Evolutionary conservation across 2,113 vertebrate species (phyloP), one percentile per base, ranked within the genome.

Genomic region (Ondatra zibethicus): DNA sequence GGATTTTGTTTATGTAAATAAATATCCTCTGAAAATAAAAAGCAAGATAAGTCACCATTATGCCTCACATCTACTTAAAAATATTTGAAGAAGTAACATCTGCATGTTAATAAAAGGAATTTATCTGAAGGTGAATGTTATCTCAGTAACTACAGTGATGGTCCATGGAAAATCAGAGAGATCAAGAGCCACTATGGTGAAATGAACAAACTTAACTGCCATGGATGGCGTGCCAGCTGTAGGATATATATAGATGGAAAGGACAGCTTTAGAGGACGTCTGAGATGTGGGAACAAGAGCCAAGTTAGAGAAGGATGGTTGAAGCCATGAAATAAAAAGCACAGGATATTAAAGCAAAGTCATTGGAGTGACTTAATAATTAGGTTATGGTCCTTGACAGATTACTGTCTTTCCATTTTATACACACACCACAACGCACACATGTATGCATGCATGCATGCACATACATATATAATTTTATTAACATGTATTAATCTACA

Each of bases 121-220:
- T 92, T 91, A 93, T 92, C 19, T 65, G 63, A 97, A 97, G 93
- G 65, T 87, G 84, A 97, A 72, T 90, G 7, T 42, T 92, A 95
- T 81, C 77, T 95, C 36, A 91, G 70, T 88, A 96, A 88, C 50
- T 42, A 5, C 31, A 89, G 66, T 97, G 86, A 82, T 78, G 39
- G 77, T 94, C 70, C 81, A 90, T 61, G 66, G 45, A 13, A 70
- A 91, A 88, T 29, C 27, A 94, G 19, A 95, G 84, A 61, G 33
- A 94, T 61, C 63, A 84, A 91, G 75, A 93, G 58, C 23, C n/a
- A 61, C 78, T 87, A 6, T 23, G 8, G 78, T 66, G 63, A 94
- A 94, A 91, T 23, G 58, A 95, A 93, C 29, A 95, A 88, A 7
- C 50, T 94, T 89, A 94, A 93, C 58, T 77, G 8, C 39, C 70